Evolutionary conservation across 1,140 invertebrate species (phyloP), one percentile per base, ranked within the genome.

Genomic region (Neodiprion virginianus): DNA sequence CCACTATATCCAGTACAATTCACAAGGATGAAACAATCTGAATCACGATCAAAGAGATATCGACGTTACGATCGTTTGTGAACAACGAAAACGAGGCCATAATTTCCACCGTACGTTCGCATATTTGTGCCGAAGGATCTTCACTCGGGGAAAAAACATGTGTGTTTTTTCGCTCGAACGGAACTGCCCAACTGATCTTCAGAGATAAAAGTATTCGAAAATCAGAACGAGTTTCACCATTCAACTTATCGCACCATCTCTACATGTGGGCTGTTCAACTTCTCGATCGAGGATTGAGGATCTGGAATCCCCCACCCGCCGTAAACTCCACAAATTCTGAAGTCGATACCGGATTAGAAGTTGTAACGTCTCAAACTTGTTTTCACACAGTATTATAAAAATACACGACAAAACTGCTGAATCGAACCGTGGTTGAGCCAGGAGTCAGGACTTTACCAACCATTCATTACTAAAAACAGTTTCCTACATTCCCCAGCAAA

Each of bases 151-250:
- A 40, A 40, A 40, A 40, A 40, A 40, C 28, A 40, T 40, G 28
- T 5, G 28, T 40, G 28, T 5, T 40, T 40, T 40, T 40, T 61
- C 53, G 11, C 53, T 61, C 53, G 3, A 17, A 61, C 53, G 53
- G 53, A 61, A 61, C 53, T 12, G n/a, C n/a, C n/a, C 53, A 61
- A 61, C 53, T 17, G 53, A 61, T 61, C n/a, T 61, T 17, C 8
- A 61, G n/a, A 61, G n/a, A 61, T 61, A 61, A 61, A 61, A 61
- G 53, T 14, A 61, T 14, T 61, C 53, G 53, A 17, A 61, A 61
- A 61, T 61, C 53, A 61, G 53, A 61, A 17, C 53, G 53, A 14
- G 53, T 61, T 61, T 61, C 53, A 61, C n/a, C 11, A 17, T 12
- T 17, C 53, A 7, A 61, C 11, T 61, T 61, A 61, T 61, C 53